These are phyloP conservation scores for Druon quercuslanigerum DNA, from an alignment of 1,140 invertebrate species.

Conservation along the genomic window DNA sequence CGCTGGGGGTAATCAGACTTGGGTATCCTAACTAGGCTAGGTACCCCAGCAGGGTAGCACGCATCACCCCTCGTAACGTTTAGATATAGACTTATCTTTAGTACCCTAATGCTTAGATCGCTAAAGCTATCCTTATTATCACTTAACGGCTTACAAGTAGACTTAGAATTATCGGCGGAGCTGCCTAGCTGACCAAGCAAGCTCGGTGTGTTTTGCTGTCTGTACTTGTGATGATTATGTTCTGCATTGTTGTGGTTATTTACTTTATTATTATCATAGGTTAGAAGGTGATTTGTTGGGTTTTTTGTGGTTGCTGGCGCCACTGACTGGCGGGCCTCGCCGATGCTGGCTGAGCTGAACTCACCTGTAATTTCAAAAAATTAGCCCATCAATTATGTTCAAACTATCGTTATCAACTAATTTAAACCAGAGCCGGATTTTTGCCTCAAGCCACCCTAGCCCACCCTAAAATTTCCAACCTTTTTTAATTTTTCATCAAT, in stretches of 20 bases:
- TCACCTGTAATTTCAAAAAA: slow-evolving; percentile 65
- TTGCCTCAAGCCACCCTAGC: too few relatives aligned
- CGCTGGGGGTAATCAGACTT: slow-evolving; percentile 75
- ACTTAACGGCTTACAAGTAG: slow-evolving; percentile 76
- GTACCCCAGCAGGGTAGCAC: slow-evolving; percentile 70
- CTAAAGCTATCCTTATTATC: slow-evolving; percentile 77
- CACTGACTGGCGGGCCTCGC: slow-evolving; percentile 73
- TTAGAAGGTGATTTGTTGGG: slow-evolving; percentile 74
- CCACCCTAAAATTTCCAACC: too few relatives aligned
- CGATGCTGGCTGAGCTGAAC: slow-evolving; percentile 72
- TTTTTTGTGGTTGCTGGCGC: slow-evolving; percentile 73
- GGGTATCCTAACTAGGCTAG: slow-evolving; percentile 77
- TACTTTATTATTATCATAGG: slow-evolving; percentile 73
- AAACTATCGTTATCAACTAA: too few relatives aligned
- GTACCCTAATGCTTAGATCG: slow-evolving; percentile 75
- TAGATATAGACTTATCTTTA: slow-evolving; percentile 72
- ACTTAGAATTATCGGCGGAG: slow-evolving; percentile 76
- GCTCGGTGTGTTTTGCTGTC: slow-evolving; percentile 70
- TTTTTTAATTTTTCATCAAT: too few relatives aligned
- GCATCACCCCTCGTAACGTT: slow-evolving; percentile 66
- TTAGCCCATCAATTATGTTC: not conserved
- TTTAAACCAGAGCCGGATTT: too few relatives aligned
- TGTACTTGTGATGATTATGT: slow-evolving; percentile 76
- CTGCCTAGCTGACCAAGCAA: slow-evolving; percentile 72
- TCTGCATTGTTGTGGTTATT: slow-evolving; percentile 74